phyloP scores from a whole-genome alignment of 1,140 invertebrate species.

The Lordiphosa stackelbergi region DNA sequence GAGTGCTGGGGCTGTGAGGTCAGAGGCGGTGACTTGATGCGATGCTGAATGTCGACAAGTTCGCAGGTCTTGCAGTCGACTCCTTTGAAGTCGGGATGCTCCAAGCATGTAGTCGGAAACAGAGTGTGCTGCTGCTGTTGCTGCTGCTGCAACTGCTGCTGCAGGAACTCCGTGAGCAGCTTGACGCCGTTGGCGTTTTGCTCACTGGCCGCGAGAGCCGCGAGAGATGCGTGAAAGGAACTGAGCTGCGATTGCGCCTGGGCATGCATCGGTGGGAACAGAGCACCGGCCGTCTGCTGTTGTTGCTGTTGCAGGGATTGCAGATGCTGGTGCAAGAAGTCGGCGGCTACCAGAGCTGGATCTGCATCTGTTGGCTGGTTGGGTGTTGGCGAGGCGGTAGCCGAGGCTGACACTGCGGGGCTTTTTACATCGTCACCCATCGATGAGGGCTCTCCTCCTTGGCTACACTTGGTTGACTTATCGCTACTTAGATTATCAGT shows the following conservation, averaged over 20 bases:
- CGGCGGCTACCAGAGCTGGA: conserved; percentile 22
- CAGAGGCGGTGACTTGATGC: conserved; percentile 53
- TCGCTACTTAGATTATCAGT: conserved; percentile 72
- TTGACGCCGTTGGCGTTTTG: conserved; percentile 61
- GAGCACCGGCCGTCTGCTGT: conserved; percentile 3
- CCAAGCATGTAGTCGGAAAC: conserved; percentile 71
- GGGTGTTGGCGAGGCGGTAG: conserved; percentile 13
- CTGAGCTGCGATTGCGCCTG: conserved; percentile 39
- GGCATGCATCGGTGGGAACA: conserved; percentile 32
- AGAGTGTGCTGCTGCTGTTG: conserved; percentile 39
- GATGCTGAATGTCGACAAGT: conserved; percentile 54
- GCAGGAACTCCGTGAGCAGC: conserved; percentile 67
- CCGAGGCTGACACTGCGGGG: conserved; percentile 7
- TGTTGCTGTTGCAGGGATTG: conserved; percentile 31
- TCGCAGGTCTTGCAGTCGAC: conserved; percentile 74
- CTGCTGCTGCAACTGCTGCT: conserved; percentile 57
- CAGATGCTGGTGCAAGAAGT: conserved; percentile 58
- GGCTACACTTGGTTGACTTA: conserved; percentile 50
- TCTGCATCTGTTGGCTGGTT: conserved; percentile 22
- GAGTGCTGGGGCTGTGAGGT: conserved; percentile 41
- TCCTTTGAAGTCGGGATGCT: conserved; percentile 64
- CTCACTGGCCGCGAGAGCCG: conserved; percentile 57
- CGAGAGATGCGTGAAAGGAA: conserved; percentile 67
- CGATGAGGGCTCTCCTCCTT: conserved; percentile 17
- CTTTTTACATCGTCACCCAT: conserved; percentile 17